A percentile compares a stretch with the other conserved stretches of the same genome.
Conservation (phyloP, 2,888 invertebrate genomes). For the Cheilosia vernalis region DNA sequence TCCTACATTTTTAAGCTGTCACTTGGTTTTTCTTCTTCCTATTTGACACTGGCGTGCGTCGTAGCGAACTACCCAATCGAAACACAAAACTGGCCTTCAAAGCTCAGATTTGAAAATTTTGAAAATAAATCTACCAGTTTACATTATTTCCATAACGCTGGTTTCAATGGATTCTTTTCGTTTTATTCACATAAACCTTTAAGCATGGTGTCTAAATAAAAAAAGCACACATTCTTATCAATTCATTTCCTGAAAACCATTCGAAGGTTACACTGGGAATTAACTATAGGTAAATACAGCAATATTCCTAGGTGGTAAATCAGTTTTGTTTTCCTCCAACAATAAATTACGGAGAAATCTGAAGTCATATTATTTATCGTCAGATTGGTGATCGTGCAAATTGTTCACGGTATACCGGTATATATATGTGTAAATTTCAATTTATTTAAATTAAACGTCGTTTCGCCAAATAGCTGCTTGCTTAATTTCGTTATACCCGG, state of each 20-base stretch:
- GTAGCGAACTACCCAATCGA: no score
- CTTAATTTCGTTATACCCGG: not conserved
- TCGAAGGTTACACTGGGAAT: slow-evolving; percentile 3
- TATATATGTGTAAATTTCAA: not conserved
- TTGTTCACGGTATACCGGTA: not conserved
- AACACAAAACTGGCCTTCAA: no score
- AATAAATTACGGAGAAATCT: not conserved
- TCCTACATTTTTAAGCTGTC: no score
- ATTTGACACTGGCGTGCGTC: no score
- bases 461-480: not conserved
- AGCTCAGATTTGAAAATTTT: no score
- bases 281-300: not conserved
- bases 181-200: no score
- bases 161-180: no score
- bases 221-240: slow-evolving; percentile 5
- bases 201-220: no score
- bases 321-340: not conserved
- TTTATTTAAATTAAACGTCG: not conserved
- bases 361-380: not conserved
- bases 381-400: not conserved
- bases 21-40: no score
- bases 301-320: not conserved
- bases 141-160: no score
- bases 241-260: slow-evolving; percentile 8
- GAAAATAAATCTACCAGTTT: no score